A percentile compares a stretch with the other conserved stretches of the same genome.
Conservation (phyloP, 2,113 vertebrate species). For the human (Homo sapiens) region DNA sequence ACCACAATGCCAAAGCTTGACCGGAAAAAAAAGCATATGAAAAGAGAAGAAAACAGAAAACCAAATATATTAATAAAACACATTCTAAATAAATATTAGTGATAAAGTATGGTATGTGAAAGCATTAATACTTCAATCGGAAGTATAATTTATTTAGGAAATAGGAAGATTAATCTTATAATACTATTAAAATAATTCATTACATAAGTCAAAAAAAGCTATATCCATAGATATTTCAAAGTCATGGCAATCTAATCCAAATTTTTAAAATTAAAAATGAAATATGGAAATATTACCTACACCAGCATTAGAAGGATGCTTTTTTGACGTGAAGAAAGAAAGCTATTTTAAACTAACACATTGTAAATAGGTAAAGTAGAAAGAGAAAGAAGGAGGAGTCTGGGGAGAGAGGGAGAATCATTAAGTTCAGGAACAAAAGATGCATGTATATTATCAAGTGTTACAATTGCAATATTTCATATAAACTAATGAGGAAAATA, state of each 20-base stretch:
- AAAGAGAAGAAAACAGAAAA: background rate
- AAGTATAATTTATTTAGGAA: background rate
- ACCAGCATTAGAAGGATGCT: background rate
- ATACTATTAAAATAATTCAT: background rate
- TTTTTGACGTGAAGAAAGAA: background rate
- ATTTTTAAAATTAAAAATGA: background rate
- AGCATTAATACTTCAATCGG: background rate
- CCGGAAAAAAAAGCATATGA: background rate
- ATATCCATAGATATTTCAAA: background rate
- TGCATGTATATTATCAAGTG: background rate
- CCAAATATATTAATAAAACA: background rate
- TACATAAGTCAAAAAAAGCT: background rate
- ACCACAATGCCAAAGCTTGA: background rate
- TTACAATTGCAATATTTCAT: background rate
- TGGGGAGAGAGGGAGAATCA: background rate
- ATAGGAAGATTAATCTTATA: background rate
- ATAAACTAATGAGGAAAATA: background rate
- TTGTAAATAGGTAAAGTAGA: background rate
- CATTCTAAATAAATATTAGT: background rate
- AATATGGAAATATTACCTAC: background rate
- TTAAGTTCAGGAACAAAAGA: background rate
- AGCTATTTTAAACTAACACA: background rate
- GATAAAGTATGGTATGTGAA: background rate
- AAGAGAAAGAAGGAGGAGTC: background rate
- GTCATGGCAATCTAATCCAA: background rate